These are phyloP conservation scores for Tetranychus urticae DNA, from an alignment of 1,140 invertebrate species.

Conservation along the genomic window DNA sequence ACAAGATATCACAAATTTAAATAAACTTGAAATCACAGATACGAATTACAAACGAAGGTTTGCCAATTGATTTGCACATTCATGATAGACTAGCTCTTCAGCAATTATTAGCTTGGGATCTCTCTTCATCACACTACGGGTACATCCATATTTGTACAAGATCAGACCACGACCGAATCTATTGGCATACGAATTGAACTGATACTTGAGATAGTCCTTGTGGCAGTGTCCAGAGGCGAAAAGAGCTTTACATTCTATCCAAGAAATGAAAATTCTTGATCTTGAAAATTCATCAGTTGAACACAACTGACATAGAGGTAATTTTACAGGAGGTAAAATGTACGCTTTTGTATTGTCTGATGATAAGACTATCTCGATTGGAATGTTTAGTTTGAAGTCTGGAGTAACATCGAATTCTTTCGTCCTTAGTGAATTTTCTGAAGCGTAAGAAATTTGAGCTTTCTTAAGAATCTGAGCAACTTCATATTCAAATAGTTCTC, in stretches of 20 bases:
- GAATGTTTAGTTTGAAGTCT: slow-evolving; percentile 6
- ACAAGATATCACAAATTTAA: no score
- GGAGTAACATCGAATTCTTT: slow-evolving; percentile 5
- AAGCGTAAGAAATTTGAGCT: background rate
- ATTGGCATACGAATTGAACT: slow-evolving; percentile 3
- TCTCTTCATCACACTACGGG: background rate
- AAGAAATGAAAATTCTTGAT: background rate
- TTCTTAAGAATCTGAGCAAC: background rate
- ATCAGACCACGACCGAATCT: slow-evolving; percentile 7
- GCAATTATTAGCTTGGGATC: background rate
- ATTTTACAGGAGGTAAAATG: background rate
- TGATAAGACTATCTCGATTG: background rate
- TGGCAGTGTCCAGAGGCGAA: slow-evolving; percentile 5
- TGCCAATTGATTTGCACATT: no score
- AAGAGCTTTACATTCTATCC: slow-evolving; percentile 9
- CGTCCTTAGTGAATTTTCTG: background rate
- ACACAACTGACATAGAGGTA: no score
- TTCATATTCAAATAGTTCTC: background rate
- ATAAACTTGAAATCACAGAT: no score
- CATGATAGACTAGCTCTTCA: no score
- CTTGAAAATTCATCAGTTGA: background rate
- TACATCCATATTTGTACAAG: slow-evolving; percentile 1
- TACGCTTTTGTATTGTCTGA: background rate
- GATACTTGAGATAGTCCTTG: slow-evolving; percentile 2
- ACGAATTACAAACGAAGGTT: no score